Percentiles rank a stretch among this genome's conserved stretches.
phyloP scores from a whole-genome alignment of 2,888 invertebrate genomes.

The Linnaemya tessellans region DNA sequence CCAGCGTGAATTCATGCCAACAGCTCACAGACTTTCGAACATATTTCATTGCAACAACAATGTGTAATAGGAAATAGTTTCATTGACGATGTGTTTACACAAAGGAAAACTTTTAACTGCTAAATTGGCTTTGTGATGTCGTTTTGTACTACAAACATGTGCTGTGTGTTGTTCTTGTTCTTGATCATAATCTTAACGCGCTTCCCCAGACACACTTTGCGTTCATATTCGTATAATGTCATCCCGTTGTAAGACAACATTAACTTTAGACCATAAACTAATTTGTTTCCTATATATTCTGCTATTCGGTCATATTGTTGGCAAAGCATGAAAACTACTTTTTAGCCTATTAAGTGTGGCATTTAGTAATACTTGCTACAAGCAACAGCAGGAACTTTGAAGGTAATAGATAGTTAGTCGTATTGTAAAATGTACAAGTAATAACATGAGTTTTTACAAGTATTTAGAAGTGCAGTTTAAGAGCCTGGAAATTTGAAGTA shows the following conservation, averaged over 20 bases:
- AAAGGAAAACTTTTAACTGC: constrained; percentile 47
- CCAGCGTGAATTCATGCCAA: constrained; percentile 34
- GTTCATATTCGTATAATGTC: constrained; percentile 28
- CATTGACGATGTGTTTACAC: constrained; percentile 61
- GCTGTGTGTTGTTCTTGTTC: background rate
- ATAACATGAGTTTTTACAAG: constrained; percentile 58
- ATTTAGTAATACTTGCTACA: constrained; percentile 52
- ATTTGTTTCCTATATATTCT: background rate
- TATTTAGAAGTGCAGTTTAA: constrained; percentile 46
- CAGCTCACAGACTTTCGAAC: background rate
- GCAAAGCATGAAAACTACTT: constrained; percentile 68
- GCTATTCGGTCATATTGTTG: constrained; percentile 28
- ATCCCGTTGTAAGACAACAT: constrained; percentile 31
- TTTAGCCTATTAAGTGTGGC: constrained; percentile 68
- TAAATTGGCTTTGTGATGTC: constrained; percentile 29
- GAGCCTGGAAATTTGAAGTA: background rate
- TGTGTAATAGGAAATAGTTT: constrained; percentile 49
- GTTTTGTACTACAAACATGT: constrained; percentile 1
- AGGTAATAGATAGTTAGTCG: constrained; percentile 31
- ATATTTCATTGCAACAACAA: constrained; percentile 23
- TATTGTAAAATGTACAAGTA: constrained; percentile 51
- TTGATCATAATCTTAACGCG: constrained; percentile 71
- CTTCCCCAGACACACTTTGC: constrained; percentile 61
- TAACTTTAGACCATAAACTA: constrained; percentile 34
- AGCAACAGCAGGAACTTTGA: constrained; percentile 23